Percentiles rank a stretch among this genome's conserved stretches.
Conservation (phyloP, 2,797 vertebrate genomes). For the Paedocypris micromegethes region DNA sequence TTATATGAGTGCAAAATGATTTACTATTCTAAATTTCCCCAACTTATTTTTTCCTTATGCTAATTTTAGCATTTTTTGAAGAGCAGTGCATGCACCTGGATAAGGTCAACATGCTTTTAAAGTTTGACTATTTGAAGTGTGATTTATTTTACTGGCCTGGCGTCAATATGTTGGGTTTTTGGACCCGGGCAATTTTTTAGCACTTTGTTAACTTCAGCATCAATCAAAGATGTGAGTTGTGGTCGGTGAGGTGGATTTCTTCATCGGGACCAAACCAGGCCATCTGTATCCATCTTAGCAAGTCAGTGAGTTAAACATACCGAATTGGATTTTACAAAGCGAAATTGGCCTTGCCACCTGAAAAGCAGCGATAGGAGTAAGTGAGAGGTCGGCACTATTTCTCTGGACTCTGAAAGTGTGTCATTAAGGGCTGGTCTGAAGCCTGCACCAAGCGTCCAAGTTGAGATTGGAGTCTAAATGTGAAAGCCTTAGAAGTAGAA, state of each 20-base stretch:
- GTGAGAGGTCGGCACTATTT: conserved; percentile 2
- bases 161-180: conserved; percentile 20
- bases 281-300: conserved; percentile 29
- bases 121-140: conserved; percentile 15
- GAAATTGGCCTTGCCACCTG: conserved; percentile 20
- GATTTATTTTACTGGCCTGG: conserved; percentile 11
- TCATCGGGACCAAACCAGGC: conserved; percentile 26
- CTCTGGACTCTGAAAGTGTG: conserved; percentile 13
- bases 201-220: conserved; percentile 32
- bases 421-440: conserved; percentile 13
- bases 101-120: conserved; percentile 14
- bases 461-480: neutral
- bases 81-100: neutral
- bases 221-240: conserved; percentile 22
- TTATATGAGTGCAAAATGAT: no score
- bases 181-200: conserved; percentile 30
- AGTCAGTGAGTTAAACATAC: conserved; percentile 21
- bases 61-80: conserved; percentile 5
- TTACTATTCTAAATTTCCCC: neutral
- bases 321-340: conserved; percentile 22
- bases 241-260: conserved; percentile 26
- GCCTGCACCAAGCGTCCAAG: neutral
- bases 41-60: neutral
- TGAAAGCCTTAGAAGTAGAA: neutral
- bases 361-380: conserved; percentile 7